These are phyloP conservation scores for Tetramorium bicarinatum DNA, from an alignment of 2,888 invertebrate genomes.

Conservation along the genomic window DNA sequence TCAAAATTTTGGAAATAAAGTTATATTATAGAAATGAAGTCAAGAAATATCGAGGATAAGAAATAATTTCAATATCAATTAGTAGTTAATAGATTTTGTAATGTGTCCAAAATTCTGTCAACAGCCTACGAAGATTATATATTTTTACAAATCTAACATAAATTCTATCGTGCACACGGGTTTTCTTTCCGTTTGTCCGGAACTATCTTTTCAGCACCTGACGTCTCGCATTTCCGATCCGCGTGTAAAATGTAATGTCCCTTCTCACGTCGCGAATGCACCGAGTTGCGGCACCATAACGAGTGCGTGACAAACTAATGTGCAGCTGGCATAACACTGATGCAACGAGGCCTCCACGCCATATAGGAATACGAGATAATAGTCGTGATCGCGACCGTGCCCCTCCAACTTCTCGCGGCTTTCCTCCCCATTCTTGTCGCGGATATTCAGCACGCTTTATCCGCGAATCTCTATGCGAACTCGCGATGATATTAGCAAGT, in stretches of 20 bases:
- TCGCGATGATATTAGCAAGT: background rate
- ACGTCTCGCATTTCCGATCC: background rate
- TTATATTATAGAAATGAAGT: background rate
- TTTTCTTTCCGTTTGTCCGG: background rate
- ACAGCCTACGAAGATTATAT: background rate
- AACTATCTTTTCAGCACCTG: background rate
- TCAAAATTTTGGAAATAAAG: background rate
- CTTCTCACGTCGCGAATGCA: slow-evolving; percentile 20
- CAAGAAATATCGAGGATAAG: background rate
- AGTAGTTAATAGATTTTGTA: background rate
- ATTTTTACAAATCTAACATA: background rate
- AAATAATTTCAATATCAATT: background rate
- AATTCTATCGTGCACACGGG: background rate
- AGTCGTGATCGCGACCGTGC: slow-evolving; percentile 44
- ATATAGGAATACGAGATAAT: slow-evolving; percentile 58
- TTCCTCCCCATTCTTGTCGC: slow-evolving; percentile 28
- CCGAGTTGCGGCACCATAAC: slow-evolving; percentile 34
- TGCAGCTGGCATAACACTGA: slow-evolving; percentile 54
- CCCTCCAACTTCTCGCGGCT: slow-evolving; percentile 38
- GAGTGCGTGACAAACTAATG: slow-evolving; percentile 43
- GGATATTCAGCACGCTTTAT: slow-evolving; percentile 29
- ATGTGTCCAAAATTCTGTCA: background rate
- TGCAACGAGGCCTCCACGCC: slow-evolving; percentile 52
- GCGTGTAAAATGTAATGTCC: slow-evolving; percentile 8
- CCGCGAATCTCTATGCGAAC: background rate